Conservation (phyloP, 2,113 vertebrate species). For the Catharus fuscescens region DNA sequence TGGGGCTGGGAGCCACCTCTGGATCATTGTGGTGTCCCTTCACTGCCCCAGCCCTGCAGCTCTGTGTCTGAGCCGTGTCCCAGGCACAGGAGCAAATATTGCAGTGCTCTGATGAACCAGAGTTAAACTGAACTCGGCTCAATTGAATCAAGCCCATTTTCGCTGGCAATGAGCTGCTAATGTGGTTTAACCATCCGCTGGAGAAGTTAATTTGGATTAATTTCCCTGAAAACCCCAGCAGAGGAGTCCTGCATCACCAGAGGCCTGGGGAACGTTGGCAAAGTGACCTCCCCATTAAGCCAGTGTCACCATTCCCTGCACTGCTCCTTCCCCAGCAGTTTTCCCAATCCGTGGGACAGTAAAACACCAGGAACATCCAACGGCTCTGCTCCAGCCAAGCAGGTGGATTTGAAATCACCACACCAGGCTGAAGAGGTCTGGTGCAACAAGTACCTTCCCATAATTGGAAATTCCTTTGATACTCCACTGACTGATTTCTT, state of each 20-base stretch:
- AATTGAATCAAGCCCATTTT: background rate
- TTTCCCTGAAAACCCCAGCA: background rate
- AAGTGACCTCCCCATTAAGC: background rate
- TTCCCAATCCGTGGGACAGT: background rate
- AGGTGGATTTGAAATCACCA: background rate
- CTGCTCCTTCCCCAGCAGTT: background rate
- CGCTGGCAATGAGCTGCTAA: background rate
- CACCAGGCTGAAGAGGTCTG: background rate
- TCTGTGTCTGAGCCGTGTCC: background rate
- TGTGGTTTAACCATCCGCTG: background rate
- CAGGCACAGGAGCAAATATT: background rate
- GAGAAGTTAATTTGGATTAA: conserved; percentile 31
- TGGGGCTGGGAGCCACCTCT: rapidly evolving
- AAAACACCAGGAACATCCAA: background rate
- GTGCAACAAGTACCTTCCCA: background rate
- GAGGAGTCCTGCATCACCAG: background rate
- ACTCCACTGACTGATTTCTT: background rate
- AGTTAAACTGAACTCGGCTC: background rate
- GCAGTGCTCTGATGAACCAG: background rate
- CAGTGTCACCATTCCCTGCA: background rate
- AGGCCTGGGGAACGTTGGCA: background rate
- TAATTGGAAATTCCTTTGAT: conserved; percentile 41
- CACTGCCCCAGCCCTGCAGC: background rate
- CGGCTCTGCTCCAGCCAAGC: background rate
- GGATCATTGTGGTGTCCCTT: background rate